Evolutionary conservation across 2,797 vertebrate species (phyloP).

Genomic region (Trichosurus vulpecula): DNA sequence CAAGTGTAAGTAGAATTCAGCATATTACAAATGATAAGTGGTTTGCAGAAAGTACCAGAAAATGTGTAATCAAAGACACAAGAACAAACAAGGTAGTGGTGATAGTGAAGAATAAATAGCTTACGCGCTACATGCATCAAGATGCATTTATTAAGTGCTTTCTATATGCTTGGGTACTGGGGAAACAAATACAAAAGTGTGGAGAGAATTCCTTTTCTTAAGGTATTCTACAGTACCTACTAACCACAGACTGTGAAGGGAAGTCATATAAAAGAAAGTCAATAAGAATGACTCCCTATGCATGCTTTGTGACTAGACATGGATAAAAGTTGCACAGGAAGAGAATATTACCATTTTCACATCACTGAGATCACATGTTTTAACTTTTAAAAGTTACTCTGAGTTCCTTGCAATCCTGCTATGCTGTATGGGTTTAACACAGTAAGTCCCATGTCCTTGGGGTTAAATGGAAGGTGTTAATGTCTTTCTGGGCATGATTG

Average conservation of each 20-base stretch:
- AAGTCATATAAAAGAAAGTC: background rate
- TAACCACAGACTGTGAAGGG: background rate
- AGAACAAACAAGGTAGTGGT: background rate
- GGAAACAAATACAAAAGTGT: background rate
- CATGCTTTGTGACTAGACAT: background rate
- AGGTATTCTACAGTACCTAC: background rate
- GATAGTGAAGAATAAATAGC: background rate
- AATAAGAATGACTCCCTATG: background rate
- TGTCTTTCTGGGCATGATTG: background rate
- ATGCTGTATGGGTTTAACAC: background rate
- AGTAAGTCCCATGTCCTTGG: background rate
- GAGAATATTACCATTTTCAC: background rate
- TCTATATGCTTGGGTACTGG: background rate
- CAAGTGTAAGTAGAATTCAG: background rate
- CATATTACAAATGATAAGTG: background rate
- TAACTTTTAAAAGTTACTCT: background rate
- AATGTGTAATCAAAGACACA: background rate
- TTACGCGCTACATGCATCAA: background rate
- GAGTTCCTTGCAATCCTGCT: background rate
- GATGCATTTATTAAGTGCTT: background rate
- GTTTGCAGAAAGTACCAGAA: background rate
- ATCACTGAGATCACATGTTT: background rate
- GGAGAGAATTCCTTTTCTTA: background rate
- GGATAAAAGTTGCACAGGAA: background rate
- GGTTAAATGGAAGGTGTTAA: background rate